phyloP scores from a whole-genome alignment of 2,888 invertebrate genomes.

The Leptinotarsa peninsularis region DNA sequence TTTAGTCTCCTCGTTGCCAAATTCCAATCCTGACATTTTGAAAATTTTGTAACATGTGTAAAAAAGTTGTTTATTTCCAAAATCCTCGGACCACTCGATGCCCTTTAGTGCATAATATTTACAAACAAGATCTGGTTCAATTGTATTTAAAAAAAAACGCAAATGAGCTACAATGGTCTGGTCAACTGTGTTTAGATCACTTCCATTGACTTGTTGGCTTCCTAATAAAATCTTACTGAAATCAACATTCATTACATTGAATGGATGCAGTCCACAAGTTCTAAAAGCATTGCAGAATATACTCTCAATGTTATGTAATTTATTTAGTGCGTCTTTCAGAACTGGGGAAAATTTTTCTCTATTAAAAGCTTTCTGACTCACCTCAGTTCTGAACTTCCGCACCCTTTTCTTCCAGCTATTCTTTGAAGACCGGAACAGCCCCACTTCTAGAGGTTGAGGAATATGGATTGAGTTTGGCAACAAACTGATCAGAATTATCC shows the following conservation, averaged over 20 bases:
- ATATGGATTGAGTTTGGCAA: constrained; percentile 23
- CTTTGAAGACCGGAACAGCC: constrained; percentile 17
- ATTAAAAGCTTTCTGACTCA: not conserved
- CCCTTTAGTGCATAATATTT: not conserved
- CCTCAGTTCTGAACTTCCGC: constrained; percentile 14
- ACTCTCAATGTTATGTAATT: not conserved
- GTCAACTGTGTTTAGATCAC: not conserved
- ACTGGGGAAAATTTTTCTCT: not conserved
- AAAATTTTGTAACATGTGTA: not conserved
- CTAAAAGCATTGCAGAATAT: not conserved
- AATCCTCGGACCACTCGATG: not conserved
- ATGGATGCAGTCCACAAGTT: not conserved
- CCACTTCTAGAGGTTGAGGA: constrained; percentile 28
- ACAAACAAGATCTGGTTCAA: not conserved
- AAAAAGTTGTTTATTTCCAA: not conserved
- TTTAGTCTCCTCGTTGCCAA: not conserved
- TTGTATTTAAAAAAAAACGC: not conserved
- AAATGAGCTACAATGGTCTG: not conserved
- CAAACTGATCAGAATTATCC: constrained; percentile 24
- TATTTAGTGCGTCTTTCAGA: not conserved
- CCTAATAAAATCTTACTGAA: not conserved
- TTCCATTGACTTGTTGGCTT: not conserved
- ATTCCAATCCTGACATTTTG: not conserved
- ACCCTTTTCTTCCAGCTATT: constrained; percentile 9
- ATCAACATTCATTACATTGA: not conserved